phyloP scores from a whole-genome alignment of 2,797 vertebrate genomes.

The Distichodus sexfasciatus region DNA sequence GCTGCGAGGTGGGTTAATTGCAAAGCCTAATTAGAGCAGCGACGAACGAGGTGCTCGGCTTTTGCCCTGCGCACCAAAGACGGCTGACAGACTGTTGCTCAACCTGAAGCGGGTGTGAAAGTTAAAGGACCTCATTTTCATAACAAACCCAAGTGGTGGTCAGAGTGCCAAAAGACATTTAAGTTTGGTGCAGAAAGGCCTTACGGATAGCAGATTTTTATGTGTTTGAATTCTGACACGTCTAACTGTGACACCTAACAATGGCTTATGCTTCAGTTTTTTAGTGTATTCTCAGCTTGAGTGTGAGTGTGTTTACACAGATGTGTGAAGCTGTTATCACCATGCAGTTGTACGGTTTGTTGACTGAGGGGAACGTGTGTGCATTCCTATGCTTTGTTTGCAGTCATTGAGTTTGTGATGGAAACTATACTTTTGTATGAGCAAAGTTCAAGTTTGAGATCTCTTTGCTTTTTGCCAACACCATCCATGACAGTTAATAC shows the following conservation, averaged over 20 bases:
- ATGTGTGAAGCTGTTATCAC: background rate
- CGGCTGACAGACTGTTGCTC: conserved; percentile 26
- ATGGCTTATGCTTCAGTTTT: background rate
- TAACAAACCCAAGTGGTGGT: background rate
- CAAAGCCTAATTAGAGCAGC: conserved; percentile 66
- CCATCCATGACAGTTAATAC: no score
- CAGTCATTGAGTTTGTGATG: no score
- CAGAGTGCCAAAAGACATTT: background rate
- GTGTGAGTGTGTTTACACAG: background rate
- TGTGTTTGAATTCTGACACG: background rate
- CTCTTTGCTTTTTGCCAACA: no score
- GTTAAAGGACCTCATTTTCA: background rate
- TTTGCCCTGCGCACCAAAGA: conserved; percentile 52
- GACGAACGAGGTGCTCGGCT: conserved; percentile 64
- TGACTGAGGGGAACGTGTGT: background rate
- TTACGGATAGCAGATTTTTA: background rate
- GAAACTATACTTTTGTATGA: no score
- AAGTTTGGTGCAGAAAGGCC: background rate
- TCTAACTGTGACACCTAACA: background rate
- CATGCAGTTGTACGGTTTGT: conserved; percentile 1
- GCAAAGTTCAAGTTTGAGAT: no score
- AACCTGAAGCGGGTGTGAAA: background rate
- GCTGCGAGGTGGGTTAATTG: conserved; percentile 61
- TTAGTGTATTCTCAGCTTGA: background rate
- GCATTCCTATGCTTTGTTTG: background rate